These are phyloP conservation scores for Cichladusa arquata DNA, from an alignment of 2,113 vertebrate genomes.

Conservation along the genomic window DNA sequence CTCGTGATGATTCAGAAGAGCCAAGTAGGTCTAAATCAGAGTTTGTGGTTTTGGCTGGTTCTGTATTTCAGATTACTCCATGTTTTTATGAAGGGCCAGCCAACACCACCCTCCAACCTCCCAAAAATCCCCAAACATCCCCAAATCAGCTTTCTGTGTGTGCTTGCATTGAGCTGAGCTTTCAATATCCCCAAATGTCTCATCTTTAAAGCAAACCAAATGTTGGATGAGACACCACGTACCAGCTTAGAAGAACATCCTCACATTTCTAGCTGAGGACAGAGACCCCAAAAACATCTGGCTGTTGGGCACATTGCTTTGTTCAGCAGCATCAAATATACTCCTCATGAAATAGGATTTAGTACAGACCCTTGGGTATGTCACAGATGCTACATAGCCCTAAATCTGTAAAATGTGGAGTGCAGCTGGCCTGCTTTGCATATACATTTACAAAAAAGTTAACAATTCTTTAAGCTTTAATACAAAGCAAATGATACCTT, in stretches of 20 bases:
- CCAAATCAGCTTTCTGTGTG: background rate
- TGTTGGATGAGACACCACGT: accelerated
- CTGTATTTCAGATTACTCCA: background rate
- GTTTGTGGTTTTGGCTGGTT: slow-evolving; percentile 41
- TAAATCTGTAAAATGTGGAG: background rate
- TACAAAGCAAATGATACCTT: background rate
- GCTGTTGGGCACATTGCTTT: background rate
- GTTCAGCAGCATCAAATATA: background rate
- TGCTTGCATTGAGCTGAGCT: background rate
- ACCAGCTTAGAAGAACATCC: background rate
- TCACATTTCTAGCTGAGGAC: background rate
- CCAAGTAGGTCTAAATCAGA: slow-evolving; percentile 54
- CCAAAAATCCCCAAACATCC: background rate
- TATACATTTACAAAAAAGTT: background rate
- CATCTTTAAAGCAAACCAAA: background rate
- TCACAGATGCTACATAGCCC: background rate
- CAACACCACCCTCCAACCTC: background rate
- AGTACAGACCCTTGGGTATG: background rate
- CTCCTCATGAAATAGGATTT: background rate
- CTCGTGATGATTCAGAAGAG: slow-evolving; percentile 50
- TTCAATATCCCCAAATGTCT: background rate
- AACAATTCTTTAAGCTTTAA: background rate
- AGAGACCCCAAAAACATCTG: background rate
- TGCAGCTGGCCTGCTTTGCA: background rate
- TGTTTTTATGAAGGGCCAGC: background rate